Conservation (phyloP, 1,140 invertebrate genomes). For the Tetraneura akinire region DNA sequence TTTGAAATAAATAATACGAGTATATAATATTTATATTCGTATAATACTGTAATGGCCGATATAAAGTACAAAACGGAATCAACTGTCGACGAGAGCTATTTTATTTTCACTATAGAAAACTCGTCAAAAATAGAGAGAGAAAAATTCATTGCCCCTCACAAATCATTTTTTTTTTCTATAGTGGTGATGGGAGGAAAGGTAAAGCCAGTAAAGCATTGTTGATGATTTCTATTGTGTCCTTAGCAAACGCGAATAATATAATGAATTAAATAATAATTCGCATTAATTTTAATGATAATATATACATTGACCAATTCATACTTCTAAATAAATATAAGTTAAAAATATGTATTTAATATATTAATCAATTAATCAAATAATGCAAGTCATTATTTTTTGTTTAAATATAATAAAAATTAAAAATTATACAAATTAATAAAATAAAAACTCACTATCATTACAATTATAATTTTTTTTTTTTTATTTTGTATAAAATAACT, state of each 20-base stretch:
- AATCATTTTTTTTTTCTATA: slow-evolving; percentile 48
- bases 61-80: slow-evolving; percentile 41
- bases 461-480: no score
- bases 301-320: background rate
- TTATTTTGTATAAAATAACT: no score
- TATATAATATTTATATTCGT: no score
- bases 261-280: background rate
- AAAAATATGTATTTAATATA: no score
- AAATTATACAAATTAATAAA: background rate
- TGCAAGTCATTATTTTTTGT: background rate
- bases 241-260: slow-evolving; percentile 37
- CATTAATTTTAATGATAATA: background rate
- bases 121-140: slow-evolving; percentile 21
- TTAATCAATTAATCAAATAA: background rate
- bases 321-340: slow-evolving; percentile 17
- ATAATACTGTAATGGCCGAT: slow-evolving; percentile 31
- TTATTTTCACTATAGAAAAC: slow-evolving; percentile 44
- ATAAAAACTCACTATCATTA: no score
- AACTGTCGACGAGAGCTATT: slow-evolving; percentile 42
- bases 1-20: slow-evolving; percentile 33
- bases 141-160: slow-evolving; percentile 24
- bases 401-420: no score
- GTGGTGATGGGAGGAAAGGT: background rate
- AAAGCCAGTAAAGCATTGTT: slow-evolving; percentile 39
- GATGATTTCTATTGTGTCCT: slow-evolving; percentile 11